Evolutionary conservation across 2,113 vertebrate genomes (phyloP).

Genomic region (Vulpes vulpes): DNA sequence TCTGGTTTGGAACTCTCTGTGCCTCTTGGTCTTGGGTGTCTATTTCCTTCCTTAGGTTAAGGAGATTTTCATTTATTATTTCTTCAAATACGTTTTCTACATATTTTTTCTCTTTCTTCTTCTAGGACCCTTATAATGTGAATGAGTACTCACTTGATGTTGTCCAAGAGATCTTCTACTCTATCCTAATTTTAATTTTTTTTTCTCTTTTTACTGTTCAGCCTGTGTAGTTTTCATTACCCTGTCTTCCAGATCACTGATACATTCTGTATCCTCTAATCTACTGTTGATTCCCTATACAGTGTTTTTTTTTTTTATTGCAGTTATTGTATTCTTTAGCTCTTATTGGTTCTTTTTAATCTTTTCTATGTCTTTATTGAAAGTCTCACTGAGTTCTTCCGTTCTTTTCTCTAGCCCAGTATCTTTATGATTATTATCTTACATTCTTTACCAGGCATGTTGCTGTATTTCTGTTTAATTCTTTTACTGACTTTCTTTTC

Average conservation of each 20-base stretch:
- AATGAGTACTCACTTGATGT: not conserved
- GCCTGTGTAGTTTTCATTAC: not conserved
- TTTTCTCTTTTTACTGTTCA: not conserved
- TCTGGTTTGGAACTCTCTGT: not conserved
- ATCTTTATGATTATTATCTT: not conserved
- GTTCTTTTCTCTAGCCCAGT: not conserved
- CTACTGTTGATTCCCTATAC: not conserved
- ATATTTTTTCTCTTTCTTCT: not conserved
- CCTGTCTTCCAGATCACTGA: not conserved
- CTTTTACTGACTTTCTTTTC: not conserved
- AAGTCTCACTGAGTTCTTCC: not conserved
- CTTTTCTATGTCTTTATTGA: not conserved
- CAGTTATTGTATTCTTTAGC: not conserved
- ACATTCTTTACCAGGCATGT: not conserved
- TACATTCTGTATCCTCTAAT: not conserved
- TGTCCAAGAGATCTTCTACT: not conserved
- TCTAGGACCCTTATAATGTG: not conserved
- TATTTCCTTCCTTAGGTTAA: not conserved
- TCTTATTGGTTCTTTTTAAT: not conserved
- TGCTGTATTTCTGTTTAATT: not conserved
- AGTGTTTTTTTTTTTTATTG: not conserved
- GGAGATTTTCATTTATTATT: not conserved
- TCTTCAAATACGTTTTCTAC: not conserved
- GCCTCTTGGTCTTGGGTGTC: not conserved
- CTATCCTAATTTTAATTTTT: not conserved